These are phyloP conservation scores for Branchipolynoe longqiensis DNA, from an alignment of 2,888 invertebrate genomes.

Conservation along the genomic window DNA sequence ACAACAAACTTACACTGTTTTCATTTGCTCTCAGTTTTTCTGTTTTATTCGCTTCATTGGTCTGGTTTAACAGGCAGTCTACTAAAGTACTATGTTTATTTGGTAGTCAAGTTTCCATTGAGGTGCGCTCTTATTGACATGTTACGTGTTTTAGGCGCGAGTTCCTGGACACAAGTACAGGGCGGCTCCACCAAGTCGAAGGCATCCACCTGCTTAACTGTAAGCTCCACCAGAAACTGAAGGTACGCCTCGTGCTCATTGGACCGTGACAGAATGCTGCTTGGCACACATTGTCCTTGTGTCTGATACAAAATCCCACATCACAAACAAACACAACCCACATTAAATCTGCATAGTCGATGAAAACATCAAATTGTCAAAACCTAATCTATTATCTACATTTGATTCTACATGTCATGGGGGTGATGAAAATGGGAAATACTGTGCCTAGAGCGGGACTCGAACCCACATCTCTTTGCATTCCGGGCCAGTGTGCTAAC, in stretches of 20 bases:
- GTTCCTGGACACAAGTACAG: not conserved
- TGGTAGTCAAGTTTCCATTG: not conserved
- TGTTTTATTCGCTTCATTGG: not conserved
- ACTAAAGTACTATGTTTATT: not conserved
- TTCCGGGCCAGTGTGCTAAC: no score
- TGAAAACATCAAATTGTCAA: no score
- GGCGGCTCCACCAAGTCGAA: conserved; percentile 19
- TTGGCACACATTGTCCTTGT: not conserved
- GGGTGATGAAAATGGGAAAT: no score
- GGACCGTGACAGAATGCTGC: not conserved
- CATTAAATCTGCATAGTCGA: no score
- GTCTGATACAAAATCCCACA: not conserved
- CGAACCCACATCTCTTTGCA: no score
- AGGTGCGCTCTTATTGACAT: not conserved
- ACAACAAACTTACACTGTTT: not conserved
- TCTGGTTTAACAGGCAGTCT: not conserved
- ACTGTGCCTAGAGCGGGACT: no score
- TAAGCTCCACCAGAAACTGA: conserved; percentile 12
- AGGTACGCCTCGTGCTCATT: not conserved
- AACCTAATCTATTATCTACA: no score
- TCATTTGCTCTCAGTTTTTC: not conserved
- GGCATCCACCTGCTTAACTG: not conserved
- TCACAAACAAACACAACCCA: not conserved
- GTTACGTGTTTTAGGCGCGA: not conserved
- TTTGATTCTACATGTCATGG: no score